Conservation (phyloP, 2,888 invertebrate genomes). For the Melanchra persicariae region DNA sequence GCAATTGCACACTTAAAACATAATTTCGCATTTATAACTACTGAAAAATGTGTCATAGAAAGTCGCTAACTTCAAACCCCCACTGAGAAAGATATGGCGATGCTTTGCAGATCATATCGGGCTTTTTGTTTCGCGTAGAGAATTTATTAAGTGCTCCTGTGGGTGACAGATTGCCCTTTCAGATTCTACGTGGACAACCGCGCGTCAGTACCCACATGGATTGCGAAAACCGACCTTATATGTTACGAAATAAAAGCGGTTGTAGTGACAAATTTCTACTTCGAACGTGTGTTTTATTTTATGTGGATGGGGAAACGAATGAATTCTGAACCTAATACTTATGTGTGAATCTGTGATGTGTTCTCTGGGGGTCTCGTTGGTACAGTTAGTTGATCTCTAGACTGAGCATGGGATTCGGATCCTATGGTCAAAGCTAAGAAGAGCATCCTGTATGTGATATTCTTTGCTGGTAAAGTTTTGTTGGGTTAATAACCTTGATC, state of each 20-base stretch:
- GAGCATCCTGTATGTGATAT: too few relatives aligned
- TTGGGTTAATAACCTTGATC: not conserved
- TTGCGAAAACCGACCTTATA: conserved; percentile 11
- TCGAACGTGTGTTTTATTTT: not conserved
- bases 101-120: conserved; percentile 60
- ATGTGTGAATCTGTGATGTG: not conserved
- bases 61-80: conserved; percentile 36
- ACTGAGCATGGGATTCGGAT: not conserved
- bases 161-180: conserved; percentile 58
- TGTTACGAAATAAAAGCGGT: conserved; percentile 8
- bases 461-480: not conserved
- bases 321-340: conserved; percentile 4
- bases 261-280: not conserved
- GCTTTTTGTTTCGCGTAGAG: conserved; percentile 62
- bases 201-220: not conserved
- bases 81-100: conserved; percentile 41
- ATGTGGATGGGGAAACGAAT: conserved; percentile 24
- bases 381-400: not conserved
- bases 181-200: conserved; percentile 53
- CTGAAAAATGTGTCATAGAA: not conserved
- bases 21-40: too few relatives aligned
- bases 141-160: conserved; percentile 64
- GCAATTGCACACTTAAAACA: too few relatives aligned
- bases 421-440: not conserved
- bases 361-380: not conserved